phyloP scores from a whole-genome alignment of 2,113 vertebrate genomes.

The Thamnophis sirtalis region DNA sequence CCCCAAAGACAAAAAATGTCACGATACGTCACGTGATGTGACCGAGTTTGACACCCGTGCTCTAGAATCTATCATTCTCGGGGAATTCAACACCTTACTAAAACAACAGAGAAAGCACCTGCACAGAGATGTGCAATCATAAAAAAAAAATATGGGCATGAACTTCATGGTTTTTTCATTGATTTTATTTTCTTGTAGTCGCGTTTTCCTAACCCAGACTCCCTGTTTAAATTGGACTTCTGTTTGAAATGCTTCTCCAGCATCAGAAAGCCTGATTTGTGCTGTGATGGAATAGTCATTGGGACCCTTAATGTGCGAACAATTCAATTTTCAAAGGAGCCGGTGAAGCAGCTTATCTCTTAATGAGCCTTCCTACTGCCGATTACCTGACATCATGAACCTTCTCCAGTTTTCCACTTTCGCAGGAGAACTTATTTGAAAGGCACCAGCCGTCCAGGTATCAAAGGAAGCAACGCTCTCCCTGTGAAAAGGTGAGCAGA shows the following conservation, averaged over 20 bases:
- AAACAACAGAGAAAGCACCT: background rate
- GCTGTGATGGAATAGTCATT: background rate
- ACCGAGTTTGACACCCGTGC: too few relatives aligned
- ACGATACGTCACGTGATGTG: too few relatives aligned
- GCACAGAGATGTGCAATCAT: background rate
- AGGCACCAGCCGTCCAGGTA: constrained; percentile 5
- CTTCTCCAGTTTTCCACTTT: constrained; percentile 5
- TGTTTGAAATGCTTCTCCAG: fast-evolving
- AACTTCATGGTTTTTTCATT: background rate
- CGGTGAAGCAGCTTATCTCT: background rate
- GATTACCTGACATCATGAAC: constrained; percentile 31
- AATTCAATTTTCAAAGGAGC: background rate
- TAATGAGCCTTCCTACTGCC: constrained; percentile 36
- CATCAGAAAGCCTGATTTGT: background rate
- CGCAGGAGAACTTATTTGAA: background rate
- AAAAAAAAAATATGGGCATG: background rate
- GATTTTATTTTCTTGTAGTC: background rate
- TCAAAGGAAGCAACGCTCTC: background rate
- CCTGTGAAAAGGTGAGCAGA: background rate
- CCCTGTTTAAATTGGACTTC: background rate
- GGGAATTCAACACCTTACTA: background rate
- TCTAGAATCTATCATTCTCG: background rate
- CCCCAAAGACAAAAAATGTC: too few relatives aligned
- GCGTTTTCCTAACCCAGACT: background rate
- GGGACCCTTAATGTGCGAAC: background rate